phyloP scores from a whole-genome alignment of 2,797 vertebrate species.

The Channa striata region DNA sequence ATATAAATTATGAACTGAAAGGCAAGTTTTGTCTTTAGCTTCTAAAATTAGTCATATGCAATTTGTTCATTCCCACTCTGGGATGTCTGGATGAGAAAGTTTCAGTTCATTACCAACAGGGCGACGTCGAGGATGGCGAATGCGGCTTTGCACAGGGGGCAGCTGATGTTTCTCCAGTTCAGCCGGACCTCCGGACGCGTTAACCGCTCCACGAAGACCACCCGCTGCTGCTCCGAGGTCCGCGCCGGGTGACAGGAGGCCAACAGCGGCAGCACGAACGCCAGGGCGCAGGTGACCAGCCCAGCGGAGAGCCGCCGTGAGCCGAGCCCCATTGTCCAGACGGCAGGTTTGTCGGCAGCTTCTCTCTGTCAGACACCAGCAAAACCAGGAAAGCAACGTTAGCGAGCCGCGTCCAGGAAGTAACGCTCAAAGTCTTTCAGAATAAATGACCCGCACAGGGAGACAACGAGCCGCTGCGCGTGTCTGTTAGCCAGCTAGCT shows the following conservation, averaged over 20 bases:
- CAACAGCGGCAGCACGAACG: slow-evolving; percentile 30
- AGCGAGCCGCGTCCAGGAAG: slow-evolving; percentile 12
- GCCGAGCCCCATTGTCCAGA: slow-evolving; percentile 46
- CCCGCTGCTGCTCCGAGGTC: neutral
- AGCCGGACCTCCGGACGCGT: slow-evolving; percentile 47
- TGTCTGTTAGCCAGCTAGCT: slow-evolving; percentile 2
- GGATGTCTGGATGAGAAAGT: neutral
- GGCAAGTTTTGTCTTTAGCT: no score
- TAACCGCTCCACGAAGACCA: slow-evolving; percentile 45
- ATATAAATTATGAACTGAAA: no score
- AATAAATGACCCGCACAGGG: neutral
- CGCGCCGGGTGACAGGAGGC: slow-evolving; percentile 57
- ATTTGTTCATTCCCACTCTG: neutral
- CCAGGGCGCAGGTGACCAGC: slow-evolving; percentile 31
- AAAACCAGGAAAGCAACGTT: neutral
- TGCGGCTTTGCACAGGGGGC: slow-evolving; percentile 76
- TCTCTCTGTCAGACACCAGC: neutral
- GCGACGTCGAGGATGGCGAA: slow-evolving; percentile 83
- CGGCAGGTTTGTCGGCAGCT: slow-evolving; percentile 4
- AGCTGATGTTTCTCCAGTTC: slow-evolving; percentile 82
- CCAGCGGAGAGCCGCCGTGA: neutral
- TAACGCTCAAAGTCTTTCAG: neutral
- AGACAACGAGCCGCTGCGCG: no score
- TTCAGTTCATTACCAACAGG: slow-evolving; percentile 78
- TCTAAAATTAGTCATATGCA: neutral